Percentiles rank a stretch among this genome's conserved stretches.
phyloP scores from a whole-genome alignment of 1,140 invertebrate genomes.

The Asbolus verrucosus region DNA sequence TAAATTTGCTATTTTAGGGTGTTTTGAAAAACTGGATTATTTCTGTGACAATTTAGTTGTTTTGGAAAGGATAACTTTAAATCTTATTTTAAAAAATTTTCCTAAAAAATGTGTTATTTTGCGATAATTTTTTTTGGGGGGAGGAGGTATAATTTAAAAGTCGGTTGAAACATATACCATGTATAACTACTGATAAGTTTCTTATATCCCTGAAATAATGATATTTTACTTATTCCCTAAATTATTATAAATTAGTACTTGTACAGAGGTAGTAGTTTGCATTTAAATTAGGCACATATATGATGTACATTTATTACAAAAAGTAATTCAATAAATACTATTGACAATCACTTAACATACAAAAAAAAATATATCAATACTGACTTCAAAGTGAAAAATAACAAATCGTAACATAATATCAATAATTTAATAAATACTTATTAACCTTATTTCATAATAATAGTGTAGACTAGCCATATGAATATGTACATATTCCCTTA shows the following conservation, averaged over 20 bases:
- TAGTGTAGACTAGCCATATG: conserved; percentile 36
- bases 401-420: conserved; percentile 26
- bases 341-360: conserved; percentile 37
- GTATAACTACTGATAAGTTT: too few relatives aligned
- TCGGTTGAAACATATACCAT: too few relatives aligned
- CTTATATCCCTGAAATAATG: conserved; percentile 18
- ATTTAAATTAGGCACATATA: conserved; percentile 40
- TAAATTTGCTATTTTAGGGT: too few relatives aligned
- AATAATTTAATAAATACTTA: conserved; percentile 46
- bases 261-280: conserved; percentile 45
- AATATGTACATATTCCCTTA: conserved; percentile 24
- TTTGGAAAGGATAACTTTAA: too few relatives aligned
- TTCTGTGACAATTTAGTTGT: too few relatives aligned
- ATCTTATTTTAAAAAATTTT: too few relatives aligned
- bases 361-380: conserved; percentile 33
- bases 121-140: too few relatives aligned
- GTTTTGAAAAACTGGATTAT: too few relatives aligned
- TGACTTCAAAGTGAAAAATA: conserved; percentile 28
- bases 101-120: too few relatives aligned
- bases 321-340: conserved; percentile 29
- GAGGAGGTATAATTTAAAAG: too few relatives aligned
- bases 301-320: conserved; percentile 13
- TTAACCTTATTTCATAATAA: conserved; percentile 19
- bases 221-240: conserved; percentile 24
- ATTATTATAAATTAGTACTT: conserved; percentile 43